phyloP scores from a whole-genome alignment of 2,888 invertebrate species.

The Ophioninae sp. region DNA sequence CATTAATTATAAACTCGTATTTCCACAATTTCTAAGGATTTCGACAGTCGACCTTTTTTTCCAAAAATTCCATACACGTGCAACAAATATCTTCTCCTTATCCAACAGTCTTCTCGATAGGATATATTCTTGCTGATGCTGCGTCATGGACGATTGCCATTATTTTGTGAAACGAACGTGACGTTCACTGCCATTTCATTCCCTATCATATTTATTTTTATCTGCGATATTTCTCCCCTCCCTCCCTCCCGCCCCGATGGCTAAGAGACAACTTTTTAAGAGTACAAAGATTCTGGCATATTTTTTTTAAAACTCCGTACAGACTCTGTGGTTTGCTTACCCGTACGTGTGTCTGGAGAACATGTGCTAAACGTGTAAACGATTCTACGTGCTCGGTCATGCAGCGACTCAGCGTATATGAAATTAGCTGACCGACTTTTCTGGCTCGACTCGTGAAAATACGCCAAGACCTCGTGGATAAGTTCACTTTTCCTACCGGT shows the following conservation, averaged over 20 bases:
- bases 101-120: neutral
- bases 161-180: constrained; percentile 71
- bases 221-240: constrained; percentile 11
- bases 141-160: constrained; percentile 70
- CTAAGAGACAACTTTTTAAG: constrained; percentile 7
- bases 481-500: constrained; percentile 74
- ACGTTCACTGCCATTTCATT: constrained; percentile 27
- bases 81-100: constrained; percentile 70
- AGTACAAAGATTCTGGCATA: constrained; percentile 28
- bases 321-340: constrained; percentile 63
- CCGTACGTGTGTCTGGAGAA: constrained; percentile 67
- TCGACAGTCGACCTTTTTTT: neutral
- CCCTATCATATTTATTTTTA: constrained; percentile 23
- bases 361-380: constrained; percentile 74
- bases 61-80: constrained; percentile 68
- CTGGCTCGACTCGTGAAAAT: constrained; percentile 25
- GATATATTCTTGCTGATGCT: constrained; percentile 32
- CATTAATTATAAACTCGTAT: neutral
- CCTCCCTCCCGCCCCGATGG: too few relatives aligned
- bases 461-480: constrained; percentile 68
- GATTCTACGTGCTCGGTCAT: constrained; percentile 77
- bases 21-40: neutral
- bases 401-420: constrained; percentile 79
- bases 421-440: constrained; percentile 77
- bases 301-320: constrained; percentile 58